Base-by-base conservation (phyloP, 2,113 vertebrate genomes). In the Ciconia boyciana region DNA sequence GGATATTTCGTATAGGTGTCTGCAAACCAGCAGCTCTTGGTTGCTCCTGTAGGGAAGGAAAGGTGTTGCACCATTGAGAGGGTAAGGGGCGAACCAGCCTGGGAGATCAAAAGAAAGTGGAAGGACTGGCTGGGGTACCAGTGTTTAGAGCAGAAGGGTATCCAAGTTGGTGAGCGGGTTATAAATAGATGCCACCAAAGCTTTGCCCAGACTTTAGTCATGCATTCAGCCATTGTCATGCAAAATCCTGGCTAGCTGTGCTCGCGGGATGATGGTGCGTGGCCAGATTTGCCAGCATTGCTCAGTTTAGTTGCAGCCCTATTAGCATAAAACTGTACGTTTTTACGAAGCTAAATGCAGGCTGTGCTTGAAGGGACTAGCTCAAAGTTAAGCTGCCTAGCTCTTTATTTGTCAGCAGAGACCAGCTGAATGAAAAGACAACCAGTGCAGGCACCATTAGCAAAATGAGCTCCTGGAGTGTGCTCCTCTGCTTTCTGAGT, bases 171-270 rank as follows among this genome's bases (percentile, higher is more conserved):
- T 76, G 61, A 91, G 49, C 1, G 7, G 31, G 22, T 84, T 91
- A 76, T 78, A 58, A 93, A 77, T 81, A 72, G 79, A 41, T 83
- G 79, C 64, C 49, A 54, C 61, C 77, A 81, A 81, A 78, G 76
- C 91, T 89, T 94, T 91, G 77, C 83, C 83, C 81, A 79, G 86
- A 60, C 65, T 95, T 84, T 75, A 54, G 77, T 74, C 58, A 2
- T 28, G 66, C n/a, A 29, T 39, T 75, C 65, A 62, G 49, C 86
- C 61, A 69, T 89, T 89, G 87, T 91, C 57, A 61, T 93, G 93
- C 52, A 48, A 89, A 96, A 36, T 77, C 74, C 62, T 76, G 71
- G 57, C 82, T 68, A 43, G 74, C n/a, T 60, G 39, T 80, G 83
- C 70, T 80, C 1, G 0, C 3, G 17, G 80, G 85, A 76, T 62